phyloP scores from a whole-genome alignment of 2,797 vertebrate species.

The Sebastes goodei region DNA sequence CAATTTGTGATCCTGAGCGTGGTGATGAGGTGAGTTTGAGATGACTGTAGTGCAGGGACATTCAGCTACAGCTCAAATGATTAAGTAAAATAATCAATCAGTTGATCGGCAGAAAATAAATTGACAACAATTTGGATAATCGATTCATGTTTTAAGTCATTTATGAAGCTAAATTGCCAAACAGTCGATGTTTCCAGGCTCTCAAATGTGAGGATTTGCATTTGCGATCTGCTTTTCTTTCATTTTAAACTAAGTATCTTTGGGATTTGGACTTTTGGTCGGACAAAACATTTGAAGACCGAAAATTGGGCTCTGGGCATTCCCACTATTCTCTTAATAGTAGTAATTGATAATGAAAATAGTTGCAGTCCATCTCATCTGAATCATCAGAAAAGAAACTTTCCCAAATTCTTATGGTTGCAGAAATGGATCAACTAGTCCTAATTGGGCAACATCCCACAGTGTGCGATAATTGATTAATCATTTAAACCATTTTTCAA shows the following conservation, averaged over 20 bases:
- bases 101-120: fast-evolving
- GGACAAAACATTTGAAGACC: background rate
- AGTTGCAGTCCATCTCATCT: too few species aligned
- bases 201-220: background rate
- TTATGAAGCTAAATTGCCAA: background rate
- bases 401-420: background rate
- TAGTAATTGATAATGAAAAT: too few species aligned
- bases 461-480: background rate
- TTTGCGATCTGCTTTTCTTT: too few species aligned
- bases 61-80: background rate
- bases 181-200: background rate
- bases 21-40: background rate
- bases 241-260: background rate
- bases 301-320: background rate
- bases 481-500: background rate
- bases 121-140: background rate
- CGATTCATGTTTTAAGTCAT: background rate
- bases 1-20: background rate
- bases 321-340: background rate
- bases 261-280: background rate
- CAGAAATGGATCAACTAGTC: background rate
- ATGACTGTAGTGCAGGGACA: background rate
- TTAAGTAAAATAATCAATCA: background rate
- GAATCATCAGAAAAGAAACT: too few species aligned
- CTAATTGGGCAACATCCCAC: background rate